Base-by-base conservation (phyloP, 2,797 vertebrate species). In the Rhinogobio ventralis region DNA sequence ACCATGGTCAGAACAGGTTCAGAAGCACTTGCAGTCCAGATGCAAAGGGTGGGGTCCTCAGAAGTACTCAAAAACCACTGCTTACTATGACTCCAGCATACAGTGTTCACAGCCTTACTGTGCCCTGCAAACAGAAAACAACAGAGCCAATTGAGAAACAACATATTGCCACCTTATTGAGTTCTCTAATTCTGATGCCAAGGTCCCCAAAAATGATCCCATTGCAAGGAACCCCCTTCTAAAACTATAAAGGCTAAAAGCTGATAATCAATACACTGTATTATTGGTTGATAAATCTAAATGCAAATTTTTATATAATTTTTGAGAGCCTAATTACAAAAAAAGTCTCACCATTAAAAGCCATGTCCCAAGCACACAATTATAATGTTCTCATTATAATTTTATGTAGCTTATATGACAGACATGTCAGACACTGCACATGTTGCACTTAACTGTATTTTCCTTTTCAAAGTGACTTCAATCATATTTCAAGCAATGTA, bases 11-110 rank as follows among this genome's bases (percentile, higher is more conserved):
- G 85, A 28, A 88, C 89, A 81, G 93, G 91, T 53, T 96, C 93
- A 19, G 92, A 80, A 81, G 75, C 91, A 84, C 85, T 90, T n/a
- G 87, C 87, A 73, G 95, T 94, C 97, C 97, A 98, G 89, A 97
- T 87, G 86, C 93, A 91, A 76, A 97, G 71, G 1, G 95, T 96
- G 88, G 87, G 91, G 87, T 99, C 96, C 87, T 95, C 94, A 86
- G 97, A 96, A 0, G 94, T 88, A 72, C 97, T 97, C 88, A 97
- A 84, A 93, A 97, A 93, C 93, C 93, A 96, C 84, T 91, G 94
- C 89, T 93, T 94, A 85, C 94, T 91, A 46, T 96, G 96, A 90
- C 97, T 98, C 97, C 98, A 97, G 86, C 91, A 93, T 88, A 98
- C 90, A 68, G 92, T 92, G 87, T 90, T 95, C 92, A 98, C 92